Conservation (phyloP, 2,888 invertebrate species). For the Pollenia amentaria region DNA sequence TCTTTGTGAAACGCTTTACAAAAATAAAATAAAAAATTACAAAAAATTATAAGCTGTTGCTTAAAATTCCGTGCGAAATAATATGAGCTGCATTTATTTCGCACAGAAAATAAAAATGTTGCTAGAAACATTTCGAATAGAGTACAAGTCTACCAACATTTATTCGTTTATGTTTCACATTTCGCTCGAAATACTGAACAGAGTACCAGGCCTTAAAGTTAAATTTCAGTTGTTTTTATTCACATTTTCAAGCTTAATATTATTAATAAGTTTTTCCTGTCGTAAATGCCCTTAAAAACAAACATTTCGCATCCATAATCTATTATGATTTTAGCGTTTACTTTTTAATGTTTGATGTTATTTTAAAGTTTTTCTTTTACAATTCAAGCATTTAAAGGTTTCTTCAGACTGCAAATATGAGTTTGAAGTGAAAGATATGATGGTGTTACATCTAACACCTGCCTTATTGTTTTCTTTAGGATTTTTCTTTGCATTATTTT, state of each 20-base stretch:
- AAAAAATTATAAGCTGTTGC: too few species aligned
- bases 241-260: not conserved
- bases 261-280: not conserved
- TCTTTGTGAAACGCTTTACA: too few species aligned
- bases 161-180: too few species aligned
- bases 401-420: not conserved
- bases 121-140: too few species aligned
- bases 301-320: constrained; percentile 32
- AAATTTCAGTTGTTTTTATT: constrained; percentile 11
- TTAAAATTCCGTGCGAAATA: too few species aligned
- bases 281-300: not conserved
- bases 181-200: too few species aligned
- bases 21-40: too few species aligned
- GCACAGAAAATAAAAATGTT: too few species aligned
- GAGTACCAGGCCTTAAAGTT: too few species aligned
- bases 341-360: constrained; percentile 26
- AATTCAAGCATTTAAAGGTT: constrained; percentile 12
- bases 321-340: constrained; percentile 44
- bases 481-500: constrained; percentile 6
- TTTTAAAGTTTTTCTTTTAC: constrained; percentile 25
- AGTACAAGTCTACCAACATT: too few species aligned
- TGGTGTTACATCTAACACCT: constrained; percentile 70
- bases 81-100: too few species aligned
- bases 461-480: constrained; percentile 56
- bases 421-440: constrained; percentile 18